phyloP scores from a whole-genome alignment of 1,140 invertebrate genomes.

The Pteromalus puparum region DNA sequence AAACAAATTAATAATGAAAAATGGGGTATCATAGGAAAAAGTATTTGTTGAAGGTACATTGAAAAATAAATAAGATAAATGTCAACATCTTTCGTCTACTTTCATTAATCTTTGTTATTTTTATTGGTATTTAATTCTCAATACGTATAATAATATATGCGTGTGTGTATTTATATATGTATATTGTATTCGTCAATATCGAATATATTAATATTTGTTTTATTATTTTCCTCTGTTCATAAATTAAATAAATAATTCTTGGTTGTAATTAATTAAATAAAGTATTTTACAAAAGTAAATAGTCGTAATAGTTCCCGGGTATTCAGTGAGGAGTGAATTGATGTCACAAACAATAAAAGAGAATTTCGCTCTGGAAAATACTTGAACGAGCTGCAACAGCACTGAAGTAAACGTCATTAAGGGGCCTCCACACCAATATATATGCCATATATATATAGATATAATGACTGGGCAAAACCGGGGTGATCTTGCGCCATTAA shows the following conservation, averaged over 20 bases:
- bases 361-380: background rate
- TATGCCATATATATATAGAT: too few species aligned
- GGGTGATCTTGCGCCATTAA: too few species aligned
- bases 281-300: slow-evolving; percentile 72
- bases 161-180: slow-evolving; percentile 59
- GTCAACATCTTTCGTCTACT: background rate
- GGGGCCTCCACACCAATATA: too few species aligned
- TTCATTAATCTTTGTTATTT: slow-evolving; percentile 51
- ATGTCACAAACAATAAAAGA: slow-evolving; percentile 49
- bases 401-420: background rate
- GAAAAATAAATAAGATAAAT: slow-evolving; percentile 18
- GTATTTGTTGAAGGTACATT: background rate
- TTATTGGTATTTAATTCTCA: slow-evolving; percentile 45
- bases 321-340: slow-evolving; percentile 56
- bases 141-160: slow-evolving; percentile 63
- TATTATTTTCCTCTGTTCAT: slow-evolving; percentile 63
- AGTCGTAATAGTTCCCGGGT: slow-evolving; percentile 59
- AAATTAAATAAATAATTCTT: slow-evolving; percentile 74
- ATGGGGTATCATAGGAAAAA: background rate
- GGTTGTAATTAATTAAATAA: slow-evolving; percentile 67
- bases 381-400: background rate
- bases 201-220: slow-evolving; percentile 69
- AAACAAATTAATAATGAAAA: slow-evolving; percentile 4
- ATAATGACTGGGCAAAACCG: too few species aligned
- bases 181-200: slow-evolving; percentile 64